phyloP scores from a whole-genome alignment of 2,888 invertebrate species.

The Anodontia alba region DNA sequence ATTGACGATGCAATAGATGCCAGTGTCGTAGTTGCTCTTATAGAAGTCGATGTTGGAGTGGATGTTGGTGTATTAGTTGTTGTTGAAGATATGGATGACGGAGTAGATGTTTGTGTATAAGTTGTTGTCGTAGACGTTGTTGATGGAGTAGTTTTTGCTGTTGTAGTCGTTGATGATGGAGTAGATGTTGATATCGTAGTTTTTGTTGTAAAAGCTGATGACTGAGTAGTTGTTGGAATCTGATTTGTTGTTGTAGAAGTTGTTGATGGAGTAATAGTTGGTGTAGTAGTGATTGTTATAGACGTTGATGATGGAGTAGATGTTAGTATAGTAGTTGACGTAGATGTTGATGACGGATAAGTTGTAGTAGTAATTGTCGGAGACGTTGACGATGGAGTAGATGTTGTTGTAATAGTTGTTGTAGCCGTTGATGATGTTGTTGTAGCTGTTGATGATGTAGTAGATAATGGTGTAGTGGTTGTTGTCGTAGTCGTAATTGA shows the following conservation, averaged over 20 bases:
- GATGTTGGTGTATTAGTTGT: not conserved
- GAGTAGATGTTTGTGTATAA: not conserved
- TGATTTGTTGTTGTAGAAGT: not conserved
- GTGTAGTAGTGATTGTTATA: too few relatives aligned
- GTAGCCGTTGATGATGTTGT: too few relatives aligned
- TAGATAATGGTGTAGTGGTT: conserved; percentile 1
- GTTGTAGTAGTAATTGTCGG: too few relatives aligned
- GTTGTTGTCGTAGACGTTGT: not conserved
- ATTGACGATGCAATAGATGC: not conserved
- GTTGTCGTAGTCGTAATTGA: not conserved
- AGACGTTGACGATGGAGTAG: too few relatives aligned
- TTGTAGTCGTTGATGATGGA: not conserved
- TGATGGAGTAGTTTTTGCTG: conserved; percentile 8
- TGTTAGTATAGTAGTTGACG: too few relatives aligned
- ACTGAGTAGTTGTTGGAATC: not conserved
- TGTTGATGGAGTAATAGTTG: too few relatives aligned
- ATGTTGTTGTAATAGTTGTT: too few relatives aligned
- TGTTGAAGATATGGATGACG: not conserved
- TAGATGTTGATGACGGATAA: too few relatives aligned
- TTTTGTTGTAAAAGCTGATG: not conserved
- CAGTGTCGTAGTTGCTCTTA: not conserved
- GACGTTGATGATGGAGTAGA: too few relatives aligned
- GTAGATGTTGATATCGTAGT: not conserved
- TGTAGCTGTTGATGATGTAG: not conserved
- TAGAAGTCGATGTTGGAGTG: not conserved